Conservation (phyloP, 2,113 vertebrate genomes). For the Chamaea fasciata region DNA sequence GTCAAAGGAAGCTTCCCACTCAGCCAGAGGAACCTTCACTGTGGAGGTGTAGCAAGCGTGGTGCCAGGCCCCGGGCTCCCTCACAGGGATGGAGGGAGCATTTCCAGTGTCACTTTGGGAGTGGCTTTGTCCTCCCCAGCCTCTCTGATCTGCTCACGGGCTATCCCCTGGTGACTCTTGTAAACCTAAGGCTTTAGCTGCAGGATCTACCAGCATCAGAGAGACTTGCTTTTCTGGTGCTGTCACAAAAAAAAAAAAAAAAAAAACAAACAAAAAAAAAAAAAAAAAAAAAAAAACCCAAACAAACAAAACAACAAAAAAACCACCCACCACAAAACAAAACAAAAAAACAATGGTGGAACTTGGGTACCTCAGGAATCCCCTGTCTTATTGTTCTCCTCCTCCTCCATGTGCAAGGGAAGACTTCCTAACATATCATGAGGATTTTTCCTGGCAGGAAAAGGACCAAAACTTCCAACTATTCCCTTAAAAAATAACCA, state of each 20-base stretch:
- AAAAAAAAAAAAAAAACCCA: no score
- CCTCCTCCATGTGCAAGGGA: rapidly evolving
- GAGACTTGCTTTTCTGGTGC: not conserved
- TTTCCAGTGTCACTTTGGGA: not conserved
- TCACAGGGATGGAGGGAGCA: not conserved
- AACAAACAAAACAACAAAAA: no score
- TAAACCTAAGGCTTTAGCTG: not conserved
- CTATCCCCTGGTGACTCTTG: not conserved
- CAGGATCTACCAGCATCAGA: not conserved
- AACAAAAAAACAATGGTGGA: no score
- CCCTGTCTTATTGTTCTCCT: not conserved
- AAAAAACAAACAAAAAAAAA: no score
- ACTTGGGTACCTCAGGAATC: not conserved
- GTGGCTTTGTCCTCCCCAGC: not conserved
- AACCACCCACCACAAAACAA: no score
- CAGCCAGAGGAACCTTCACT: not conserved
- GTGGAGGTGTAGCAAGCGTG: not conserved
- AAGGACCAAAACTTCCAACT: not conserved
- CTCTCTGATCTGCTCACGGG: not conserved
- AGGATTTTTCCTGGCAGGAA: not conserved
- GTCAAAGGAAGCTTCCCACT: not conserved
- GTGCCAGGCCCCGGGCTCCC: not conserved
- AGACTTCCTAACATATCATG: not conserved
- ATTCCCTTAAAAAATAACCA: not conserved
- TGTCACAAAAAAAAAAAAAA: not conserved